phyloP scores from a whole-genome alignment of 2,113 vertebrate species.

The rat (Rattus norvegicus) region GRCr8 NC_086026.1:116554501-116555000 shows the following conservation, averaged over 20 bases:
- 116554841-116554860: slow-evolving; percentile 37
- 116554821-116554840: slow-evolving; percentile 46
- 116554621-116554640: slow-evolving; percentile 10
- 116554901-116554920: slow-evolving; percentile 18
- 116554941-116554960: not conserved
- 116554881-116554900: slow-evolving; percentile 21
- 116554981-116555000: not conserved
- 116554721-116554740: not conserved
- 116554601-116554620: not conserved
- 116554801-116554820: slow-evolving; percentile 6
- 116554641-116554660: not conserved
- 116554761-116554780: not conserved
- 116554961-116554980: not conserved
- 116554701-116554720: slow-evolving; percentile 35
- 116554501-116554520: slow-evolving; percentile 49
- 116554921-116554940: not conserved
- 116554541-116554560: slow-evolving; percentile 23
- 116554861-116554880: not conserved
- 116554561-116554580: slow-evolving; percentile 51
- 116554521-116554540: slow-evolving; percentile 4
- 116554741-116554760: not conserved
- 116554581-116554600: not conserved
- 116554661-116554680: not conserved
- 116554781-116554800: slow-evolving; percentile 25
- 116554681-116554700: slow-evolving; percentile 8